Conservation (phyloP, 2,113 vertebrate genomes). For the Podocnemis expansa region DNA sequence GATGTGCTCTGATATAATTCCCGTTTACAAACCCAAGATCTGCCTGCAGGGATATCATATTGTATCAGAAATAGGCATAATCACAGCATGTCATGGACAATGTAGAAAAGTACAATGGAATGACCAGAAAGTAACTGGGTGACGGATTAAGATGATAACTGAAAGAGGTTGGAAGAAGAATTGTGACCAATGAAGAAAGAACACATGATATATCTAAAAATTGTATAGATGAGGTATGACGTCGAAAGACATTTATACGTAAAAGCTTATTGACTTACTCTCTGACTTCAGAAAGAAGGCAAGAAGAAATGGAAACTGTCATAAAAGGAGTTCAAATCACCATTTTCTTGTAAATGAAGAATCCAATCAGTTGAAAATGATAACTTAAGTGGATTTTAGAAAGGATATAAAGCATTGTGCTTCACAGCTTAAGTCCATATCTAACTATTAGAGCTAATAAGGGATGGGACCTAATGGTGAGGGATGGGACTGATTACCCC, state of each 20-base stretch:
- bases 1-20: background rate
- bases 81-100: background rate
- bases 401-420: background rate
- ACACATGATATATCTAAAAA: background rate
- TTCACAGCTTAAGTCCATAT: background rate
- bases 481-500: background rate
- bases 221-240: background rate
- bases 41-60: background rate
- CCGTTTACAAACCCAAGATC: background rate
- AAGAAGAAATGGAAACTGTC: background rate
- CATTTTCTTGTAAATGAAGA: background rate
- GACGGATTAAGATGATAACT: background rate
- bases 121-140: background rate
- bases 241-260: background rate
- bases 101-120: background rate
- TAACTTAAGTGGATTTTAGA: background rate
- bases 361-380: background rate
- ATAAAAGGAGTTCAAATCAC: no score
- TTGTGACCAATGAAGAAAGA: background rate
- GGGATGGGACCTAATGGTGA: background rate
- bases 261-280: background rate
- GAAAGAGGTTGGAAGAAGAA: background rate
- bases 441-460: background rate
- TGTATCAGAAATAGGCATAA: rapidly evolving
- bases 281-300: background rate